Base-by-base conservation (phyloP, 2,797 vertebrate genomes). In the Merluccius polli region DNA sequence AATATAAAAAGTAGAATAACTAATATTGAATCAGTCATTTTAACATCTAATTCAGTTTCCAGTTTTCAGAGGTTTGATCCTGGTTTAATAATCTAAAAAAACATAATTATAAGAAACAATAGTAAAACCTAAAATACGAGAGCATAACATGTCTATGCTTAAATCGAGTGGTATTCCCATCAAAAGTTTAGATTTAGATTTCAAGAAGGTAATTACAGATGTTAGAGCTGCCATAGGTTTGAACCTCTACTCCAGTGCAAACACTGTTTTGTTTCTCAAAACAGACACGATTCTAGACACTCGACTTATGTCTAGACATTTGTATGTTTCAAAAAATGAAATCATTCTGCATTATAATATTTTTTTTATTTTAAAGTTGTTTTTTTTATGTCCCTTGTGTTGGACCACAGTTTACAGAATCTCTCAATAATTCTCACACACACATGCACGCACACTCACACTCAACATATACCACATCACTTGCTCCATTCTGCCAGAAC, bases 181-280 rank as follows among this genome's bases (percentile, higher is more conserved):
- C 71, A 41, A 36, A 38, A 36, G 35, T 82, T 38, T 73, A 79
- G 73, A 71, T 68, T 72, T 33, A 73, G 36, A 78, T 27, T 73
- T 76, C 48, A 78, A 73, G 27, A 12, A 3, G 65, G 73, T 80
- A 18, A 81, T 76, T 74, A 77, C 79, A 72, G 85, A 86, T 12
- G 81, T 15, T 7, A 82, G 79, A 84, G 80, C 82, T 88, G 79
- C 76, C 81, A 86, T 73, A 81, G 70, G 74, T 87, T 81, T 80
- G 90, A 90, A 86, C 86, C 91, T 93, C 93, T 93, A 90, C 92
- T 93, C 90, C 92, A 93, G 92, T 93, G 89, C 90, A 93, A 92
- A 90, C 87, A 75, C n/a, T n/a, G 80, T 73, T 1, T 15, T 35
- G n/a, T 65, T 81, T 63, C 73, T 36, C 74, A 71, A 67, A 79